These are phyloP conservation scores for Chamaea fasciata DNA, from an alignment of 2,113 vertebrate genomes.

Conservation along the genomic window DNA sequence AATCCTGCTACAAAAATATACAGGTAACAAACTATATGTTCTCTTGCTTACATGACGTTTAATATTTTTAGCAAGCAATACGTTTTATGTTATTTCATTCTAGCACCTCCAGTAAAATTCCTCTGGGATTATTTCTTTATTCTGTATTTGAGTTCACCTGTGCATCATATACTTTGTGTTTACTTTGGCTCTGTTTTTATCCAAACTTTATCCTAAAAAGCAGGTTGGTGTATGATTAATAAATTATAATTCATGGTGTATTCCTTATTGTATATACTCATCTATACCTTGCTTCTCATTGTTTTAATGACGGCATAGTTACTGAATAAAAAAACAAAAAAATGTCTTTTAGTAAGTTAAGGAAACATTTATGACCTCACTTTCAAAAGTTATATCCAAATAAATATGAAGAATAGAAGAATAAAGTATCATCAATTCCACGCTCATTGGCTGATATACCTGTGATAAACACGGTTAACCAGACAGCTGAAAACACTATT, in stretches of 20 bases:
- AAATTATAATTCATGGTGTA: constrained; percentile 1
- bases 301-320: constrained; percentile 7
- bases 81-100: not conserved
- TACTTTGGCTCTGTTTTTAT: not conserved
- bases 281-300: not conserved
- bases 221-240: not conserved
- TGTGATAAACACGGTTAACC: constrained; percentile 30
- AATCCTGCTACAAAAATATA: not conserved
- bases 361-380: constrained; percentile 42
- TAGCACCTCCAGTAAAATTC: not conserved
- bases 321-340: constrained; percentile 32
- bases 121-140: not conserved
- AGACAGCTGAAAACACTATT: not conserved
- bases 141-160: not conserved
- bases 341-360: constrained; percentile 2
- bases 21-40: not conserved
- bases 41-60: not conserved
- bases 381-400: constrained; percentile 46
- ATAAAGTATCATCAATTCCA: constrained; percentile 20
- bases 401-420: constrained; percentile 46
- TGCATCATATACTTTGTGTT: not conserved
- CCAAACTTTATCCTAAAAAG: not conserved
- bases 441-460: constrained; percentile 11
- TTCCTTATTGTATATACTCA: not conserved
- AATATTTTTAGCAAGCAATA: not conserved